Percentiles rank a stretch among this genome's conserved stretches.
Evolutionary conservation across 2,888 invertebrate species (phyloP).

Genomic region (Erebia palarica): DNA sequence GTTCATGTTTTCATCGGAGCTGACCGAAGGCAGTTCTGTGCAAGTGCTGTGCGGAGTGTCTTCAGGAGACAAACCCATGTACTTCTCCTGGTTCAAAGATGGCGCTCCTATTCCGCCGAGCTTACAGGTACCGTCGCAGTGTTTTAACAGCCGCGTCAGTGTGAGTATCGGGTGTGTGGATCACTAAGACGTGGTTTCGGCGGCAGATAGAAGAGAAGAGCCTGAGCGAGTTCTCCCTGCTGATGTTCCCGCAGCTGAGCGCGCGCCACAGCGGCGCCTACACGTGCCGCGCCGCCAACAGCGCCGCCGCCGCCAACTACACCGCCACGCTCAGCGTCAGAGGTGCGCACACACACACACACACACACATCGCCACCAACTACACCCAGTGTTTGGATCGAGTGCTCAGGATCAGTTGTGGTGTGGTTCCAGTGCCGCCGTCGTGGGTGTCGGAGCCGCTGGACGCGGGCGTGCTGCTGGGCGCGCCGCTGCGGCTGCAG

Average conservation of each 20-base stretch:
- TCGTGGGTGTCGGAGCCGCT: slow-evolving; percentile 87
- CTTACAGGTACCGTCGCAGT: slow-evolving; percentile 75
- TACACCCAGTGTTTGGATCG: no score
- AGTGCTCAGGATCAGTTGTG: no score
- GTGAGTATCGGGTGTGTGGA: neutral
- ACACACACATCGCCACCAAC: no score
- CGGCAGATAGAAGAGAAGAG: slow-evolving; percentile 84
- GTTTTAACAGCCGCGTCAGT: neutral
- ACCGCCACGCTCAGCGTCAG: slow-evolving; percentile 86
- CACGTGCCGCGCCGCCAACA: slow-evolving; percentile 87
- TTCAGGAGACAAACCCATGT: slow-evolving; percentile 86
- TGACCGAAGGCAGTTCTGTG: slow-evolving; percentile 91
- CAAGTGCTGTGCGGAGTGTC: slow-evolving; percentile 91
- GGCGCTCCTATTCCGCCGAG: slow-evolving; percentile 82
- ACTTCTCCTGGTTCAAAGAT: slow-evolving; percentile 87
- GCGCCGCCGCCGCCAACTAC: slow-evolving; percentile 85
- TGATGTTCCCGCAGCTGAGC: slow-evolving; percentile 86
- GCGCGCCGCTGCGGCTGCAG: slow-evolving; percentile 85
- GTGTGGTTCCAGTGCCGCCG: slow-evolving; percentile 84
- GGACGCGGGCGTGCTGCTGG: slow-evolving; percentile 86
- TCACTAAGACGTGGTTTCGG: neutral
- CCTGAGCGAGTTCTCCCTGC: slow-evolving; percentile 86
- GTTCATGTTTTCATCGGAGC: slow-evolving; percentile 91
- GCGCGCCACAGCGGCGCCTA: slow-evolving; percentile 86
- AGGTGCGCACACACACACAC: slow-evolving; percentile 65